Conservation (phyloP, 2,797 vertebrate species). For the Alcedo atthis region DNA sequence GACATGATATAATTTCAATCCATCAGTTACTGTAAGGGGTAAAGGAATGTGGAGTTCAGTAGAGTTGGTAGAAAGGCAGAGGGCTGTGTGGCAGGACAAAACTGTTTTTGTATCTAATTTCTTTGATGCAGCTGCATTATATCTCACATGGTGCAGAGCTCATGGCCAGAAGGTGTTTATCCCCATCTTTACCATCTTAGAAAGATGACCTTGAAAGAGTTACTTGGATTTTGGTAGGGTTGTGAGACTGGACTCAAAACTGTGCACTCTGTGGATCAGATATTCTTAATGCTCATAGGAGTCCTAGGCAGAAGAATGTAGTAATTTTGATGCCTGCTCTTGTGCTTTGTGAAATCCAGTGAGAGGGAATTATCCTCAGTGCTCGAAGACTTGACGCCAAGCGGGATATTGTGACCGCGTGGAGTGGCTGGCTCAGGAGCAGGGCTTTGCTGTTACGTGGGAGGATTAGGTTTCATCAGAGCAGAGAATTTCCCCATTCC, state of each 20-base stretch:
- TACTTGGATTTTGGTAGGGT: not conserved
- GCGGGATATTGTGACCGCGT: not conserved
- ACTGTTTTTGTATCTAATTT: not conserved
- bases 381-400: not conserved
- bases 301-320: not conserved
- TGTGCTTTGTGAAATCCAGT: not conserved
- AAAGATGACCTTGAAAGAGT: not conserved
- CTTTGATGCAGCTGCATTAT: not conserved
- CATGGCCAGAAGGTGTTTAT: not conserved
- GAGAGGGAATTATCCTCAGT: not conserved
- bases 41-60: not conserved
- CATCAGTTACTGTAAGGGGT: not conserved
- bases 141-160: not conserved
- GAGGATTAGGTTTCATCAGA: constrained; percentile 14
- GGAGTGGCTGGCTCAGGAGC: not conserved
- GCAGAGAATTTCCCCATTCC: not conserved
- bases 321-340: not conserved
- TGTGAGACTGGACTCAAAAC: not conserved
- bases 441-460: not conserved
- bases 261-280: not conserved
- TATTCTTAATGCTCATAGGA: not conserved
- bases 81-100: not conserved
- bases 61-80: not conserved
- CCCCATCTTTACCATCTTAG: not conserved
- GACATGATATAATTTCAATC: not conserved